phyloP scores from a whole-genome alignment of 2,888 invertebrate genomes.

The Chydorus sphaericus region DNA sequence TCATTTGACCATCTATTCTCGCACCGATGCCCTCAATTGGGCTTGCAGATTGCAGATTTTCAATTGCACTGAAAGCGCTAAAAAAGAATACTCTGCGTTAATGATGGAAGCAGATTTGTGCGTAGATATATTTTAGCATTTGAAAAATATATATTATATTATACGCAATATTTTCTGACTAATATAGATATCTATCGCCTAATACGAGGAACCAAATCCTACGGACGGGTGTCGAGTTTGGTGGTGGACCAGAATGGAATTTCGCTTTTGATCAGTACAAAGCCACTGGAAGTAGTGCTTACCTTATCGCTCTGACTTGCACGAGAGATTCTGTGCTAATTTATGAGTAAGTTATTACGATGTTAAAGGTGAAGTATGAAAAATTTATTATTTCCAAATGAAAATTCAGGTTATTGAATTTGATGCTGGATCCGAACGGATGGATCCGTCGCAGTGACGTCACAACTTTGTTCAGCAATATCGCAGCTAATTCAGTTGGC shows the following conservation, averaged over 20 bases:
- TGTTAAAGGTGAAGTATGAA: too few species aligned
- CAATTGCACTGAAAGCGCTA: slow-evolving; percentile 58
- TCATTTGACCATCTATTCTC: slow-evolving; percentile 51
- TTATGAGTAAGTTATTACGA: too few species aligned
- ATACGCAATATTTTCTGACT: neutral
- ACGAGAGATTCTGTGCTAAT: too few species aligned
- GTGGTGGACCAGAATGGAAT: neutral
- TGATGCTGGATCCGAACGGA: slow-evolving; percentile 24
- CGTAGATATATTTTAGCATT: neutral
- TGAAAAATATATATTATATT: neutral
- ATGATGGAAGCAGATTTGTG: slow-evolving; percentile 52
- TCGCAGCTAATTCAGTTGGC: slow-evolving; percentile 59
- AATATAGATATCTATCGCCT: neutral
- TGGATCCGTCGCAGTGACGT: neutral
- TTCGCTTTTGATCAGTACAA: neutral
- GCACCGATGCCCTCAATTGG: slow-evolving; percentile 53
- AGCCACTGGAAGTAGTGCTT: neutral
- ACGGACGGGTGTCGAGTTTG: neutral
- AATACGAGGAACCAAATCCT: neutral
- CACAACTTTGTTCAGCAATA: slow-evolving; percentile 60
- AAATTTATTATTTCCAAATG: too few species aligned
- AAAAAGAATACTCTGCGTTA: slow-evolving; percentile 58
- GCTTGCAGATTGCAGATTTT: slow-evolving; percentile 60
- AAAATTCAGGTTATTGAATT: neutral
- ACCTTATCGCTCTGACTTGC: neutral